phyloP scores from a whole-genome alignment of 2,113 vertebrate genomes.

The Rhodinocichla rosea region DNA sequence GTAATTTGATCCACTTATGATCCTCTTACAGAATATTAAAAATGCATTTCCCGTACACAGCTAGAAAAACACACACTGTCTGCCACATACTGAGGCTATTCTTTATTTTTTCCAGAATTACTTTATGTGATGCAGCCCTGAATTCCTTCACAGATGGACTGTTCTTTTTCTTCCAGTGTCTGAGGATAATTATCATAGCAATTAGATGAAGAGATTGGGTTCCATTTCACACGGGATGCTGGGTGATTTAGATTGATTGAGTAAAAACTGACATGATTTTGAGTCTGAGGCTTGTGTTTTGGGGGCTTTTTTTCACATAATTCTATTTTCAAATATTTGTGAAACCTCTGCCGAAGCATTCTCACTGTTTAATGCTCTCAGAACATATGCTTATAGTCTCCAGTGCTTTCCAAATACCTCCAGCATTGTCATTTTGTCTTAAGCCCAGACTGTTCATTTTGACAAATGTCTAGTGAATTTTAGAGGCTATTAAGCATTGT shows the following conservation, averaged over 20 bases:
- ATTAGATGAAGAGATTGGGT: background rate
- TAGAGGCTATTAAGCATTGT: background rate
- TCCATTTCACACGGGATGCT: background rate
- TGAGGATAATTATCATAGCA: constrained; percentile 6
- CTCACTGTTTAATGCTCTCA: background rate
- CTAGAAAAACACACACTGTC: too few relatives aligned
- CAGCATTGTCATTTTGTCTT: background rate
- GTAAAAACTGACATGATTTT: background rate
- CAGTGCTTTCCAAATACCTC: background rate
- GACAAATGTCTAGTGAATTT: background rate
- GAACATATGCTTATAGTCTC: background rate
- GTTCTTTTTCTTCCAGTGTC: background rate
- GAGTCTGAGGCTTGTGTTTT: background rate
- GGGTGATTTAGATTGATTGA: background rate
- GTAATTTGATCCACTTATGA: background rate
- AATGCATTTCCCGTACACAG: background rate
- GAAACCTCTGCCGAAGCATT: background rate
- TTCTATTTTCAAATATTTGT: background rate
- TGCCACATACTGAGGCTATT: background rate
- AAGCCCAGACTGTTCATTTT: background rate
- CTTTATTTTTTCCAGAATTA: background rate
- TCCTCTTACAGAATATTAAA: background rate
- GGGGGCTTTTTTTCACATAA: background rate
- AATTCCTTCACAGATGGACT: constrained; percentile 22
- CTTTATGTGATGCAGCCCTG: background rate